A percentile compares a stretch with the other conserved stretches of the same genome.
Evolutionary conservation across 2,113 vertebrate species (phyloP).

Genomic region (Psilopsiagon aymara): DNA sequence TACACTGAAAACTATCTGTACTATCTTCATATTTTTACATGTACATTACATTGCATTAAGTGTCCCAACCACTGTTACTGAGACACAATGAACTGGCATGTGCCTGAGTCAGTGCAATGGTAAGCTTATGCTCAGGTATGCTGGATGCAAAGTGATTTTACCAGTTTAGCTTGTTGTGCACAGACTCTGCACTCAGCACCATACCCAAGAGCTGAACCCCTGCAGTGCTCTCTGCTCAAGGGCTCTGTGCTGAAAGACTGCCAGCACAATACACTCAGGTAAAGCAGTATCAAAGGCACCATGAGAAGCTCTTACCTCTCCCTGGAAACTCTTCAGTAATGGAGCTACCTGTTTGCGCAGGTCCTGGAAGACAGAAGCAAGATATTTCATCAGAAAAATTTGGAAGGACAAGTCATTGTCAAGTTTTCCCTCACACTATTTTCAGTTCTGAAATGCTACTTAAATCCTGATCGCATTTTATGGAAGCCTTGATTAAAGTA

Average conservation of each 20-base stretch:
- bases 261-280: not conserved
- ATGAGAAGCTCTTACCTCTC: conserved; percentile 86
- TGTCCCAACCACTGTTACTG: fast-evolving
- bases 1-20: not conserved
- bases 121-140: not conserved
- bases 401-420: not conserved
- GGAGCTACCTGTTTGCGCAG: conserved; percentile 98
- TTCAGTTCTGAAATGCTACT: not conserved
- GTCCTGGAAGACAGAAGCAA: conserved; percentile 82
- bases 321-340: conserved; percentile 98
- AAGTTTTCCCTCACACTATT: fast-evolving
- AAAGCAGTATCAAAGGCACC: not conserved
- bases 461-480: not conserved
- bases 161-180: not conserved
- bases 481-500: not conserved
- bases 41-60: not conserved
- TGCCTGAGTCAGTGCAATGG: not conserved
- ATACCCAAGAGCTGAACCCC: not conserved
- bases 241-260: not conserved
- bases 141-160: not conserved
- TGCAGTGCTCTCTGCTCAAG: not conserved
- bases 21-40: not conserved
- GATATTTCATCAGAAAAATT: conserved; percentile 3
- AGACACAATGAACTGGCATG: fast-evolving
- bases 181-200: not conserved